These are phyloP conservation scores for Pandemis cinnamomeana DNA, from an alignment of 2,888 invertebrate genomes.

Conservation along the genomic window DNA sequence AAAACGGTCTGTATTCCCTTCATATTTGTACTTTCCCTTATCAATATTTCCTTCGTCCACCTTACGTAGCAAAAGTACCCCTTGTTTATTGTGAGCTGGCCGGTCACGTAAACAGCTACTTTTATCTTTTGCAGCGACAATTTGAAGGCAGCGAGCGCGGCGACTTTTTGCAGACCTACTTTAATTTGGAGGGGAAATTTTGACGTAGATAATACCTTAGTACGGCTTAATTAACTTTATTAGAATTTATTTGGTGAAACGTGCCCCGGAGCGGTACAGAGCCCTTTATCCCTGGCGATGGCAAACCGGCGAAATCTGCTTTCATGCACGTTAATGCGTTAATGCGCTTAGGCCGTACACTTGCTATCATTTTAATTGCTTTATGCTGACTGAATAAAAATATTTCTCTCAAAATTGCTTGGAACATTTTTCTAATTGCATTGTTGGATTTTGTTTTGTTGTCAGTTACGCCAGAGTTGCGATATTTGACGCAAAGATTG, in stretches of 20 bases:
- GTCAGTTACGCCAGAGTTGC: background rate
- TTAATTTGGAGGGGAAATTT: conserved; percentile 71
- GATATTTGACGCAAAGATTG: background rate
- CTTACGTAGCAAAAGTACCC: conserved; percentile 29
- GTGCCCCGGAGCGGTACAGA: conserved; percentile 55
- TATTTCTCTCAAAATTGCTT: conserved; percentile 9
- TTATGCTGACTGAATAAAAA: conserved; percentile 28
- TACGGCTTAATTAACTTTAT: conserved; percentile 81
- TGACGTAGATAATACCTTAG: conserved; percentile 75
- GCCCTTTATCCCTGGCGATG: conserved; percentile 56
- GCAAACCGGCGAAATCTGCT: conserved; percentile 52
- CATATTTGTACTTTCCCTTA: conserved; percentile 31
- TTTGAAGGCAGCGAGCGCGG: conserved; percentile 54
- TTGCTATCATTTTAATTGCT: conserved; percentile 43
- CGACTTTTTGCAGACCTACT: conserved; percentile 58
- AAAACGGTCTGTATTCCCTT: background rate
- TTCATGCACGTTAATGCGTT: conserved; percentile 50
- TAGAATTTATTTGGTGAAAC: conserved; percentile 78
- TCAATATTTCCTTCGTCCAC: conserved; percentile 22
- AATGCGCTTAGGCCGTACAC: conserved; percentile 46
- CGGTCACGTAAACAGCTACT: conserved; percentile 66
- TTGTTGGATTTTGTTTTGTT: background rate
- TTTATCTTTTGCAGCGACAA: conserved; percentile 65
- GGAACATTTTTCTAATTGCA: background rate
- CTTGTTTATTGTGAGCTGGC: conserved; percentile 47